Evolutionary conservation across 2,797 vertebrate genomes (phyloP).

Genomic region (Typhlichthys eigenmanni): DNA sequence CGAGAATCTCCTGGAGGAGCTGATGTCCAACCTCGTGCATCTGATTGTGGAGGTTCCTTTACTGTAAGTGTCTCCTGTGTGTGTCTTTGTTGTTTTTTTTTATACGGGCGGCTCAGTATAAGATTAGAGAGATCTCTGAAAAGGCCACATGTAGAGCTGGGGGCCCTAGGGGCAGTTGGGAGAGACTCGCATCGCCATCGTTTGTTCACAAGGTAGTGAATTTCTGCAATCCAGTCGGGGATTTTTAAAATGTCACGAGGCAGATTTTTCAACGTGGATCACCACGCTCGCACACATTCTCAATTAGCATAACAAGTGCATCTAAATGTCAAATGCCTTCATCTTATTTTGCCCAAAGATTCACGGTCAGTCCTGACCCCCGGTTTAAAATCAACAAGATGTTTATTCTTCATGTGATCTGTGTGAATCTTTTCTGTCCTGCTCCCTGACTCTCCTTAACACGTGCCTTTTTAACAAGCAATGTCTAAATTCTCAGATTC

Average conservation of each 20-base stretch:
- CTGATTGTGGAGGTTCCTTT: conserved; percentile 94
- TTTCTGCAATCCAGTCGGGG: not conserved
- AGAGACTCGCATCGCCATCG: not conserved
- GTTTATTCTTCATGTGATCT: not conserved
- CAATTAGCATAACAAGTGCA: conserved; percentile 1
- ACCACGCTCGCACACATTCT: not conserved
- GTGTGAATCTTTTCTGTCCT: conserved; percentile 14
- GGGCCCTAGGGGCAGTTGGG: conserved; percentile 7
- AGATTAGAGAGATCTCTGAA: conserved; percentile 12
- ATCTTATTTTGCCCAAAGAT: not conserved
- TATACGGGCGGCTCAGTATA: conserved; percentile 12
- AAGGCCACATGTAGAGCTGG: conserved; percentile 18
- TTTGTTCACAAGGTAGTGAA: not conserved
- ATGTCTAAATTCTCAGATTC: conserved; percentile 41
- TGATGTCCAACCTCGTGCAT: conserved; percentile 92
- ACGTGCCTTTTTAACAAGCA: conserved; percentile 19
- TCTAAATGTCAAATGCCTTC: conserved; percentile 1
- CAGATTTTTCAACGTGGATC: conserved; percentile 8
- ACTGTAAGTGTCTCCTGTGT: conserved; percentile 80
- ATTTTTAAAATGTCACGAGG: conserved; percentile 1
- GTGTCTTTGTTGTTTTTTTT: not conserved
- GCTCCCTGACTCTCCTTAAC: conserved; percentile 20
- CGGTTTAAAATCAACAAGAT: conserved; percentile 32
- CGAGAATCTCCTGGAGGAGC: conserved; percentile 93
- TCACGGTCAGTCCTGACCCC: no score